Percentiles rank a stretch among this genome's conserved stretches.
phyloP scores from a whole-genome alignment of 2,797 vertebrate species.

The Astyanax mexicanus region DNA sequence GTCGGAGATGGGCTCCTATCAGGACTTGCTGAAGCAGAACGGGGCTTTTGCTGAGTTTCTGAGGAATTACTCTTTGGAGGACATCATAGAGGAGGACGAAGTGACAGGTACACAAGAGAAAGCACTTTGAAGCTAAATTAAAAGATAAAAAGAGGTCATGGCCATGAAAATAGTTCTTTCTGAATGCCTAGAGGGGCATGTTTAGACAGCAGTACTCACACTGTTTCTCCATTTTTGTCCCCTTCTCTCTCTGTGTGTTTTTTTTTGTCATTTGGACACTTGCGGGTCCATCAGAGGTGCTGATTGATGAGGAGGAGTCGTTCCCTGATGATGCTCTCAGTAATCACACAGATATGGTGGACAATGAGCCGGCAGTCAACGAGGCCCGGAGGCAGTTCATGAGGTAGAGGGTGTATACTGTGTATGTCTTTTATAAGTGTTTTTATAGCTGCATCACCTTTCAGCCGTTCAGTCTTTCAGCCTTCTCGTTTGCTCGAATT shows the following conservation, averaged over 20 bases:
- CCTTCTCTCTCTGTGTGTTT: not conserved
- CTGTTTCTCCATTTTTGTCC: not conserved
- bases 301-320: slow-evolving; percentile 80
- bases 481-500: not conserved
- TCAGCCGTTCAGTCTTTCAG: not conserved
- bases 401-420: slow-evolving; percentile 75
- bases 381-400: slow-evolving; percentile 90
- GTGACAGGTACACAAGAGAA: slow-evolving; percentile 57
- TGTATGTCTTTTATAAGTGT: not conserved
- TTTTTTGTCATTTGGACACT: not conserved
- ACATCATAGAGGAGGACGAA: slow-evolving; percentile 82
- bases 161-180: not conserved
- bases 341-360: slow-evolving; percentile 88
- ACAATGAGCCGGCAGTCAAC: slow-evolving; percentile 84
- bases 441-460: not conserved
- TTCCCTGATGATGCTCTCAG: slow-evolving; percentile 91
- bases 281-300: slow-evolving; percentile 63
- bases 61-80: slow-evolving; percentile 86
- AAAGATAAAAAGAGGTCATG: not conserved
- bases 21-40: slow-evolving; percentile 86
- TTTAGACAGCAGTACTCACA: no score
- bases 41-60: slow-evolving; percentile 93
- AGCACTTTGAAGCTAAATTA: not conserved
- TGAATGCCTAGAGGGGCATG: not conserved
- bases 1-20: slow-evolving; percentile 93